phyloP scores from a whole-genome alignment of 2,113 vertebrate genomes.

The Alaudala cheleensis region DNA sequence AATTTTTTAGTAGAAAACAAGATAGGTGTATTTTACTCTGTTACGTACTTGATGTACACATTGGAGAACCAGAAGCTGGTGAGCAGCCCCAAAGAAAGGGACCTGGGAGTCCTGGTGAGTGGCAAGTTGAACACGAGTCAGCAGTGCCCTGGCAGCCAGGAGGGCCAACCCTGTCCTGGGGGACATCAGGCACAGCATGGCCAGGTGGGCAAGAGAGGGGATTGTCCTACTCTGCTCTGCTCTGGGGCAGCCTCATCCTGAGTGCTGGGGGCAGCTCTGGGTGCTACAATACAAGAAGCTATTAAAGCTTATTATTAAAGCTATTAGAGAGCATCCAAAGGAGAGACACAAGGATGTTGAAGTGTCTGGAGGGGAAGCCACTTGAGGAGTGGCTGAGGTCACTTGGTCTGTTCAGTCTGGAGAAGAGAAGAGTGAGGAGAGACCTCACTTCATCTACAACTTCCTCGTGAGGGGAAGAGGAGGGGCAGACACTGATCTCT shows the following conservation, averaged over 20 bases:
- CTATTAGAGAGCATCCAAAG: accelerated
- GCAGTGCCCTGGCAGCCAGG: background rate
- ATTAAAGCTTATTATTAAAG: too few species aligned
- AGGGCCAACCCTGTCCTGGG: accelerated
- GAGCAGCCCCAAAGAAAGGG: accelerated
- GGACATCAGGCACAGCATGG: background rate
- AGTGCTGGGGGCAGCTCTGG: background rate
- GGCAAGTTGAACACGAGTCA: accelerated
- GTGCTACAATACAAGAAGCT: accelerated
- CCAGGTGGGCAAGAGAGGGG: background rate
- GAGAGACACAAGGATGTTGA: accelerated
- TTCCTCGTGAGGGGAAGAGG: background rate
- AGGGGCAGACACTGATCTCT: background rate
- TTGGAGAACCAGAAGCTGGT: background rate
- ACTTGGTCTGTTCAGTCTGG: background rate
- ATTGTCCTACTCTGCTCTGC: background rate
- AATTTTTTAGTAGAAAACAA: background rate
- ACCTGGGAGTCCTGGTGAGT: accelerated
- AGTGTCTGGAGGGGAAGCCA: accelerated
- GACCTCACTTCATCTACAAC: accelerated
- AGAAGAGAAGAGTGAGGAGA: background rate
- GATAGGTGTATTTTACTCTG: background rate
- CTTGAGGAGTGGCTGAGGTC: accelerated
- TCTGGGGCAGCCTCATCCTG: accelerated
- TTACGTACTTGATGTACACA: background rate